Evolutionary conservation across 92 coral and sea anemone species (phyloP).

Genomic region (Heliopora coerulea): DNA sequence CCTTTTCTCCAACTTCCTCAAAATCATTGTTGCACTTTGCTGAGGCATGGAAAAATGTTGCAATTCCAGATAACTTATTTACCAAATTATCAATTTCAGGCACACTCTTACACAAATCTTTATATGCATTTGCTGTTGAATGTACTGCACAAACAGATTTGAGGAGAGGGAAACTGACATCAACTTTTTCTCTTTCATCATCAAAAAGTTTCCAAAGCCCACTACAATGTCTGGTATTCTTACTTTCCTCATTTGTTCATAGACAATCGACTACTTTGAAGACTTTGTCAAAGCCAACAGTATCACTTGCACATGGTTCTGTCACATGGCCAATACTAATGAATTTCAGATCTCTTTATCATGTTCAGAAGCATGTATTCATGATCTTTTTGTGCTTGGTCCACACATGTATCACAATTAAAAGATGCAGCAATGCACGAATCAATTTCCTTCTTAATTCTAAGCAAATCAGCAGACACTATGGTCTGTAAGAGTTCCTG

Average conservation of each 20-base stretch:
- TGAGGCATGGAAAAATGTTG: constrained; percentile 76
- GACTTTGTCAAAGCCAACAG: constrained; percentile 35
- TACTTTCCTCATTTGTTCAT: constrained; percentile 25
- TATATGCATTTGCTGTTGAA: constrained; percentile 31
- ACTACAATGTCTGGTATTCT: constrained; percentile 17
- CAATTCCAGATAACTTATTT: constrained; percentile 31
- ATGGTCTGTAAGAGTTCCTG: constrained; percentile 28
- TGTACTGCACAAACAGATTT: constrained; percentile 35
- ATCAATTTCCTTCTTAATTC: constrained; percentile 17
- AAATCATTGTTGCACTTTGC: constrained; percentile 50
- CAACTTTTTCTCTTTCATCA: constrained; percentile 34
- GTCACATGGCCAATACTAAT: constrained; percentile 18
- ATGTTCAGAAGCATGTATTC: constrained; percentile 27
- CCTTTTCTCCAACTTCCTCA: constrained; percentile 22
- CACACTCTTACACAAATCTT: constrained; percentile 39
- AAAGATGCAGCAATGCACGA: constrained; percentile 18
- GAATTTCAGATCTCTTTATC: constrained; percentile 31
- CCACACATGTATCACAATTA: constrained; percentile 30
- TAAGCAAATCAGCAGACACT: constrained; percentile 34
- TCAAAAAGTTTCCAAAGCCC: constrained; percentile 37
- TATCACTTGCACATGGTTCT: constrained; percentile 32
- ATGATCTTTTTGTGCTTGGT: constrained; percentile 34
- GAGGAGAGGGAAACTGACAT: constrained; percentile 23
- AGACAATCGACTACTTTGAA: constrained; percentile 11
- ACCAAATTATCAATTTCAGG: constrained; percentile 30